Evolutionary conservation across 2,113 vertebrate genomes (phyloP), one percentile per base, ranked within the genome.

Genomic region (Hiodon tergisus): DNA sequence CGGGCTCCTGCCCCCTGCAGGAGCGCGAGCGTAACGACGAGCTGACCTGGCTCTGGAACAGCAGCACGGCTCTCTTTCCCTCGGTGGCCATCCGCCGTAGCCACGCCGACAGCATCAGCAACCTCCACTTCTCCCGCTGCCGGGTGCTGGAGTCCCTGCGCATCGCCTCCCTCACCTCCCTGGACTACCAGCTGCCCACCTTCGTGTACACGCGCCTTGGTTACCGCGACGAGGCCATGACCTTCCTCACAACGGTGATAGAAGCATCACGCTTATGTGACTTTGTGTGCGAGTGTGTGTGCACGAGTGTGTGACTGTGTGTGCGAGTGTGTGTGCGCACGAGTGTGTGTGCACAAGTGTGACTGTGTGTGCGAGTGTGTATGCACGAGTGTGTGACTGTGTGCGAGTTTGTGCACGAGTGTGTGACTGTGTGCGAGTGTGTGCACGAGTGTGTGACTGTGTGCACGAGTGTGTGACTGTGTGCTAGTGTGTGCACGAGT

Each of bases 31-130:
- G 92, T 47, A 96, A 94, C 9, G 89, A 92, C 3, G 83, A 94
- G 75, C 87, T 95, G 74, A 82, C 79, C 61, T 96, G 94, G 90
- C 81, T 95, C 62, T 96, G 90, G 91, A 89, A 93, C 79, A 92
- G 85, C 84, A 94, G 90, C 82, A 85, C 87, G 8, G 91, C 88
- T 3, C 81, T 93, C 2, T 95, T 90, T 76, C 89, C 92, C 71
- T 92, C 93, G 0, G 85, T 67, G 72, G 83, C 85, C 5, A 83
- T 94, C 73, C 89, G 86, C 74, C 93, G 91, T 77, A 73, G 69
- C 31, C 84, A 91, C 55, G 81, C 79, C 76, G 88, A 90, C 72
- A 88, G 85, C 14, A 10, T 86, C 79, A 88, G 78, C 0, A 85
- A 90, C 77, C 80, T 91, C 71, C 82, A 77, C 66, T 95, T 96